Percentiles rank a stretch among this genome's conserved stretches.
Evolutionary conservation across 2,113 vertebrate genomes (phyloP).

Genomic region (Vombatus ursinus): DNA sequence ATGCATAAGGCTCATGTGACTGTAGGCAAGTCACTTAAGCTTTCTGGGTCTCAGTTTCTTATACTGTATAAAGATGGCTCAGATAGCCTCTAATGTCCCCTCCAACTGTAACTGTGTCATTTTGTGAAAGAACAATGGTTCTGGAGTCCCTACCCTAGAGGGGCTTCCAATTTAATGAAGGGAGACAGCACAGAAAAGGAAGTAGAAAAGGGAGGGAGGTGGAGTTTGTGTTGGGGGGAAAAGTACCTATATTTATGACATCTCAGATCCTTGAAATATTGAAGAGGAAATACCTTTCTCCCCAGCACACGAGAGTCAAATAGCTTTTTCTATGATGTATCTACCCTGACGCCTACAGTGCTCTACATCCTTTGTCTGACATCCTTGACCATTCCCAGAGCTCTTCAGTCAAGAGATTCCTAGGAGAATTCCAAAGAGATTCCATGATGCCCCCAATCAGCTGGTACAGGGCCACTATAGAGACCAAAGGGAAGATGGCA

Average conservation of each 20-base stretch:
- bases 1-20: neutral
- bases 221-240: neutral
- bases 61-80: neutral
- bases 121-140: neutral
- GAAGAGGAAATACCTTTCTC: neutral
- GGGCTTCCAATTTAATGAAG: neutral
- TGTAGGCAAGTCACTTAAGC: neutral
- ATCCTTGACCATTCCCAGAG: neutral
- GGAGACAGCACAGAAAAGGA: neutral
- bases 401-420: neutral
- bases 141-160: neutral
- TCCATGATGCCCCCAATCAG: neutral
- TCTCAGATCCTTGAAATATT: neutral
- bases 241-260: neutral
- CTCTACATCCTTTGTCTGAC: neutral
- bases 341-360: neutral
- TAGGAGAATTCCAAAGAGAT: neutral
- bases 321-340: neutral
- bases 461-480: neutral
- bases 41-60: neutral
- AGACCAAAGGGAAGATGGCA: neutral
- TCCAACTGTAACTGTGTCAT: neutral
- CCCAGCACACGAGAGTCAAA: neutral
- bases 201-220: neutral
- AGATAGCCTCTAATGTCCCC: neutral